These are phyloP conservation scores for Pterois miles DNA, from an alignment of 2,797 vertebrate species.

Conservation along the genomic window DNA sequence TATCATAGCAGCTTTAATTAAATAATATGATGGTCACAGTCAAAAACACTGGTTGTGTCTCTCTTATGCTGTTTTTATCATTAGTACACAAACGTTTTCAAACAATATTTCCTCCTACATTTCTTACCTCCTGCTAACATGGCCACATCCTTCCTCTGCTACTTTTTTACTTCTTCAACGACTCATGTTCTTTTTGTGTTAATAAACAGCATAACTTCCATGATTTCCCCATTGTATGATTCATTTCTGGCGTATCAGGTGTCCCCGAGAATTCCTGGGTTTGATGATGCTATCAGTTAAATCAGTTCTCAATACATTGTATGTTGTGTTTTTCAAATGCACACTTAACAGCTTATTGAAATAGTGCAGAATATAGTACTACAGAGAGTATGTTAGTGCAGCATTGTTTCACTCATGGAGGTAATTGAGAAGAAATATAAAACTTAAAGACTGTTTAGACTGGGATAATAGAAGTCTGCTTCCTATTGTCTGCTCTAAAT, in stretches of 20 bases:
- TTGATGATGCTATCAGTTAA: not conserved
- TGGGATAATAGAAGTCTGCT: not conserved
- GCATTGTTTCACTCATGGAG: not conserved
- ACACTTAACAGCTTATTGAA: not conserved
- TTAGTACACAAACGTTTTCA: not conserved
- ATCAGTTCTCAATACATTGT: not conserved
- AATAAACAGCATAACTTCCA: conserved; percentile 5
- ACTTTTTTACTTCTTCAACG: not conserved
- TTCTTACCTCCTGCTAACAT: not conserved
- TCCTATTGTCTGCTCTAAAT: conserved; percentile 1
- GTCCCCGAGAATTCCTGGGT: not conserved
- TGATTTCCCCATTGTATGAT: conserved; percentile 20
- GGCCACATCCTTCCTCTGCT: not conserved
- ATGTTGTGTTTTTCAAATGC: not conserved
- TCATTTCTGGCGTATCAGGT: not conserved
- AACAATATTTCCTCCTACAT: conserved; percentile 3
- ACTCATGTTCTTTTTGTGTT: not conserved
- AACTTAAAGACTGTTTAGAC: conserved; percentile 9
- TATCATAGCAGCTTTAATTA: conserved; percentile 18
- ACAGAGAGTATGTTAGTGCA: not conserved
- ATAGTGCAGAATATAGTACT: not conserved
- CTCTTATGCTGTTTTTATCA: conserved; percentile 4
- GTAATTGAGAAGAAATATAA: not conserved
- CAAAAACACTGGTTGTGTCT: not conserved
- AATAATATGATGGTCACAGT: conserved; percentile 8